Evolutionary conservation across 2,113 vertebrate genomes (phyloP).

Genomic region (Hippocampus mohnikei): DNA sequence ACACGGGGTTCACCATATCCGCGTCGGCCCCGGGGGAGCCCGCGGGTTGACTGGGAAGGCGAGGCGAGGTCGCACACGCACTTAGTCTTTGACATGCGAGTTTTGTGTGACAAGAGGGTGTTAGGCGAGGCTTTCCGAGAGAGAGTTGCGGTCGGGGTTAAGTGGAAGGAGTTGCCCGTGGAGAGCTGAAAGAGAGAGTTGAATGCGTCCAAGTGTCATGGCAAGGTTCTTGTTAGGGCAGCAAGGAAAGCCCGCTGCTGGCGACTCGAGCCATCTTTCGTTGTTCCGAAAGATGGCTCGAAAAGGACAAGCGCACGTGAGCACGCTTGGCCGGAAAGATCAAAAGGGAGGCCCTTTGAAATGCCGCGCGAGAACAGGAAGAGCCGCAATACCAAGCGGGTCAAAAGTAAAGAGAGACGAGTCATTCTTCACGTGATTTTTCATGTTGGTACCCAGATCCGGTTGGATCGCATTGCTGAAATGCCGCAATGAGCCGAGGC

Average conservation of each 20-base stretch:
- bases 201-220: background rate
- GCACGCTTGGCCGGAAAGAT: too few species aligned
- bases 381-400: too few species aligned
- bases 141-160: too few species aligned
- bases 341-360: too few species aligned
- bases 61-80: constrained; percentile 1
- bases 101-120: constrained; percentile 7
- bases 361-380: background rate
- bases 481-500: background rate
- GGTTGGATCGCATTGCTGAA: background rate
- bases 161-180: background rate
- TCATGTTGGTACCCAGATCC: background rate
- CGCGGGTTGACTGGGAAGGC: background rate
- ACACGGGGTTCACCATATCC: constrained; percentile 28
- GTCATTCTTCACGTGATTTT: background rate
- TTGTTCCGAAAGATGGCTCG: background rate
- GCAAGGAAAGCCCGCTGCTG: too few species aligned
- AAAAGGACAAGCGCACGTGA: background rate
- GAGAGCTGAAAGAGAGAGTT: background rate
- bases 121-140: background rate
- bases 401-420: background rate
- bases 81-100: constrained; percentile 12
- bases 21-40: background rate
- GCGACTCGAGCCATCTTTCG: background rate
- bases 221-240: too few species aligned